These are phyloP conservation scores for Lomographa bimaculata DNA, from an alignment of 2,888 invertebrate genomes.

Conservation along the genomic window DNA sequence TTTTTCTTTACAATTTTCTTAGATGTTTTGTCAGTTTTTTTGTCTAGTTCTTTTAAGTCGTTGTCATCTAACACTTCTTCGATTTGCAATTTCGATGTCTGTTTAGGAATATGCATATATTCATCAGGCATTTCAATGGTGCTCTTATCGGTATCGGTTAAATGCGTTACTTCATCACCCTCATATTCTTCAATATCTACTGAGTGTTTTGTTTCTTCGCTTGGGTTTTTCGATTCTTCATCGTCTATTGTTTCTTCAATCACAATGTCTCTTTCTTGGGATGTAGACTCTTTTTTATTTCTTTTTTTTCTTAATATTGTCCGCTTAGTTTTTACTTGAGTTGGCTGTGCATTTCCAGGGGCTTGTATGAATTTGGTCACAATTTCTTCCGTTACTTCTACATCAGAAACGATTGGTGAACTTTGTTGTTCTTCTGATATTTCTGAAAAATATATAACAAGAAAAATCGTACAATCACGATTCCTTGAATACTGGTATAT, in stretches of 20 bases:
- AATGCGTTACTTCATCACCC: slow-evolving; percentile 44
- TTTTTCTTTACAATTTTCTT: background rate
- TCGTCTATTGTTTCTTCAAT: slow-evolving; percentile 79
- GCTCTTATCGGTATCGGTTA: slow-evolving; percentile 51
- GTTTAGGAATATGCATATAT: slow-evolving; percentile 54
- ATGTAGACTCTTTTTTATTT: slow-evolving; percentile 34
- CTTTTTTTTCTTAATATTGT: slow-evolving; percentile 79
- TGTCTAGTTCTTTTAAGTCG: background rate
- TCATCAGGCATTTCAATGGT: slow-evolving; percentile 67
- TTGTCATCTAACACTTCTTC: slow-evolving; percentile 57
- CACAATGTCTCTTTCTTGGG: slow-evolving; percentile 69
- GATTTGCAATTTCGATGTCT: slow-evolving; percentile 53
- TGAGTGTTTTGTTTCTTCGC: slow-evolving; percentile 40
- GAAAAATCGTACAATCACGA: no score
- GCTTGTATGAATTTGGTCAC: slow-evolving; percentile 82
- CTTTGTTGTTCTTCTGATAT: slow-evolving; percentile 32
- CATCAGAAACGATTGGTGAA: slow-evolving; percentile 67
- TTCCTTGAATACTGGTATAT: no score
- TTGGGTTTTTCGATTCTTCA: slow-evolving; percentile 43
- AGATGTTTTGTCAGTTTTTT: background rate
- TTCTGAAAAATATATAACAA: no score
- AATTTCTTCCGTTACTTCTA: slow-evolving; percentile 84
- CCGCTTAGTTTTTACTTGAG: slow-evolving; percentile 82
- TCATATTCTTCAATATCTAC: slow-evolving; percentile 71
- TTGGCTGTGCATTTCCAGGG: slow-evolving; percentile 77